Evolutionary conservation across 2,113 vertebrate genomes (phyloP).

Genomic region (Ameiurus melas): DNA sequence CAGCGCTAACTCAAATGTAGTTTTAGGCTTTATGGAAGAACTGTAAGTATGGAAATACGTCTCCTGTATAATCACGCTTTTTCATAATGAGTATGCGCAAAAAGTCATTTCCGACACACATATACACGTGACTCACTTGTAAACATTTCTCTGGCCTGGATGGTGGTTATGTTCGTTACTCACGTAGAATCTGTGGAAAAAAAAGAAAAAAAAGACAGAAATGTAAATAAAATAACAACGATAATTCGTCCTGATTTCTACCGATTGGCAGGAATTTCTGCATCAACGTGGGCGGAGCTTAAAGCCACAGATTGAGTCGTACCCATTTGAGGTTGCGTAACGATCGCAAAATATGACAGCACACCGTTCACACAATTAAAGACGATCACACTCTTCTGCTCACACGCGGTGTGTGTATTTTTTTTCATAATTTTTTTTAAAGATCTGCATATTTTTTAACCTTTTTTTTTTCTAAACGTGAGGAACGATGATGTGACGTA

Average conservation of each 20-base stretch:
- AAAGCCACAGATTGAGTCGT: neutral
- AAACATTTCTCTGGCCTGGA: constrained; percentile 90
- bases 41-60: neutral
- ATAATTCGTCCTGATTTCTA: neutral
- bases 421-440: too few species aligned
- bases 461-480: too few species aligned
- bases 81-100: neutral
- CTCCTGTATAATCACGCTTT: neutral
- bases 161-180: constrained; percentile 79
- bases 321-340: neutral
- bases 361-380: too few species aligned
- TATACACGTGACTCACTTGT: constrained; percentile 76
- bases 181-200: constrained; percentile 81
- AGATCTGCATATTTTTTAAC: too few species aligned
- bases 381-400: neutral
- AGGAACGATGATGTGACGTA: too few species aligned
- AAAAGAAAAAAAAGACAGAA: neutral
- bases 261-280: too few species aligned
- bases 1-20: neutral
- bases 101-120: neutral
- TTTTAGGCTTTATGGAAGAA: neutral
- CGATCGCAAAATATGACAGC: neutral
- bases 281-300: neutral
- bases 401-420: too few species aligned
- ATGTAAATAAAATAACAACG: neutral